Conservation (phyloP, 2,797 vertebrate genomes). For the Paguma larvata region DNA sequence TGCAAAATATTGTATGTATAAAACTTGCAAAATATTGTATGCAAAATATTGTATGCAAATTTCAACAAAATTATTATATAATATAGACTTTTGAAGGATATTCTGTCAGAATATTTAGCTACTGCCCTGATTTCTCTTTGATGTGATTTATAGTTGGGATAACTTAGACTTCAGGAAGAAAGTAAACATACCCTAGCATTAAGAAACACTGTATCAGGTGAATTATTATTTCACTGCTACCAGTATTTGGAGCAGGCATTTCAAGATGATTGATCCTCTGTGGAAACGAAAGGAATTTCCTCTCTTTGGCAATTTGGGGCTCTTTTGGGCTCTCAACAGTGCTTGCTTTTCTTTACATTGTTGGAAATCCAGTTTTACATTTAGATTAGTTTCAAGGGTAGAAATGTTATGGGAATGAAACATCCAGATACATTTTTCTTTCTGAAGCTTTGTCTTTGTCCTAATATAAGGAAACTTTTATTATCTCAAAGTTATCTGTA, state of each 20-base stretch:
- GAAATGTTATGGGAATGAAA: constrained; percentile 62
- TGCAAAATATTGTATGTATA: constrained; percentile 32
- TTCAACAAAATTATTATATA: constrained; percentile 66
- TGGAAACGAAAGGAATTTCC: constrained; percentile 72
- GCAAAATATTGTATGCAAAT: not conserved
- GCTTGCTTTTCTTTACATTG: constrained; percentile 67
- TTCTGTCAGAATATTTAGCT: constrained; percentile 71
- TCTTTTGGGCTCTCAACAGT: not conserved
- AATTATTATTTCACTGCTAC: constrained; percentile 74
- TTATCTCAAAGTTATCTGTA: constrained; percentile 62
- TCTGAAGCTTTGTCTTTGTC: constrained; percentile 64
- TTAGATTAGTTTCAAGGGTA: constrained; percentile 79
- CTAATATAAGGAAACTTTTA: constrained; percentile 54
- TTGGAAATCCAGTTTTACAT: constrained; percentile 71
- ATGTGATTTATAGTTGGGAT: constrained; percentile 79
- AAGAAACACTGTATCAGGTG: constrained; percentile 80
- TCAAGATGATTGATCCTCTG: constrained; percentile 75
- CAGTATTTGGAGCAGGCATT: constrained; percentile 74
- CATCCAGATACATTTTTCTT: constrained; percentile 69
- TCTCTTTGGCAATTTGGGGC: constrained; percentile 62
- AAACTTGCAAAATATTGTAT: constrained; percentile 12
- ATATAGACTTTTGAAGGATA: constrained; percentile 68
- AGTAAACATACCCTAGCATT: constrained; percentile 69
- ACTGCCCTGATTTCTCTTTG: constrained; percentile 69
- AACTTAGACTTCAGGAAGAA: constrained; percentile 71